Percentiles rank a stretch among this genome's conserved stretches.
phyloP scores from a whole-genome alignment of 2,888 invertebrate genomes.

The Habroteleia sp. region DNA sequence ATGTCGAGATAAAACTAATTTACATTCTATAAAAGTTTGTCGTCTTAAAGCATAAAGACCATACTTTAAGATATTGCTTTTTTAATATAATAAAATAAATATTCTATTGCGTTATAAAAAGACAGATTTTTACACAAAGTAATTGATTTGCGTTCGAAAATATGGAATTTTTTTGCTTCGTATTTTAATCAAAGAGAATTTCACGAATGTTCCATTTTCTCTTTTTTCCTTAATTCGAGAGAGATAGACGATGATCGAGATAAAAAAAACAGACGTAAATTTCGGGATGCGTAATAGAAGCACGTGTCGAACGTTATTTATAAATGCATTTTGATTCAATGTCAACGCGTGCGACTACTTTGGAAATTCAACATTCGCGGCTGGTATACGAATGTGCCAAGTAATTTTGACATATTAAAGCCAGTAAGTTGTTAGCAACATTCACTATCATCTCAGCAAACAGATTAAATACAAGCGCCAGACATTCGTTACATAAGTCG shows the following conservation, averaged over 20 bases:
- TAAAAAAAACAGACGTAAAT: constrained; percentile 1
- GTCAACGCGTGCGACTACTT: constrained; percentile 36
- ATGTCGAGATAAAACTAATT: too few relatives aligned
- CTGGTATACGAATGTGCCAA: constrained; percentile 46
- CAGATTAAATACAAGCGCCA: constrained; percentile 33
- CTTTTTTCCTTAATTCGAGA: too few relatives aligned
- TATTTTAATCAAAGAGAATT: too few relatives aligned
- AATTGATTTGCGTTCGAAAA: too few relatives aligned
- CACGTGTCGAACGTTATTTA: constrained; percentile 56
- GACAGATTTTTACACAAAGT: too few relatives aligned
- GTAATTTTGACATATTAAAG: constrained; percentile 49
- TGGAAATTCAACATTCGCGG: constrained; percentile 33
- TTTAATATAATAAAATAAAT: too few relatives aligned
- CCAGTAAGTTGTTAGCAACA: constrained; percentile 22
- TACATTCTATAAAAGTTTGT: too few relatives aligned
- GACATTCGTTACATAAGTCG: constrained; percentile 22
- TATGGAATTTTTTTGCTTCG: too few relatives aligned
- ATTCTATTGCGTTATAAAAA: too few relatives aligned
- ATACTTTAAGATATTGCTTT: too few relatives aligned
- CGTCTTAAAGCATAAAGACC: too few relatives aligned
- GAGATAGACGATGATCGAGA: constrained; percentile 1
- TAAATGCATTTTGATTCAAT: constrained; percentile 50
- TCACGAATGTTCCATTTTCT: too few relatives aligned
- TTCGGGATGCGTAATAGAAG: constrained; percentile 44
- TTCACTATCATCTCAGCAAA: constrained; percentile 25